A percentile compares a stretch with the other conserved stretches of the same genome.
Conservation (phyloP, 2,113 vertebrate species). For the Tringa solitaria region DNA sequence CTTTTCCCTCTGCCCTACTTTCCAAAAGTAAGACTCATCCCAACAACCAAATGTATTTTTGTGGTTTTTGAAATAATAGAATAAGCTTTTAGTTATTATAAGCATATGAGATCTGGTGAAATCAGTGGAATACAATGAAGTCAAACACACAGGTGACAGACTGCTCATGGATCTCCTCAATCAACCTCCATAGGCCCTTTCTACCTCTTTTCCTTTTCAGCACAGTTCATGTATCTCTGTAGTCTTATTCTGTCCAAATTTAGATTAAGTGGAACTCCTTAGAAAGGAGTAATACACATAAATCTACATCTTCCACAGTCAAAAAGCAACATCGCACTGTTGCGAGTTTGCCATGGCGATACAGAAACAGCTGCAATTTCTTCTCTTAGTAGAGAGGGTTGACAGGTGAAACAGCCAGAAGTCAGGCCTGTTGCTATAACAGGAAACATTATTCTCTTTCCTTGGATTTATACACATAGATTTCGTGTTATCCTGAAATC, state of each 20-base stretch:
- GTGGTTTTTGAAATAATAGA: neutral
- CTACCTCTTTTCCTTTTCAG: neutral
- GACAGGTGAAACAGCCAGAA: neutral
- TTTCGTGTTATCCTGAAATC: neutral
- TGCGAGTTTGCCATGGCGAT: neutral
- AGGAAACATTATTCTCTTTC: neutral
- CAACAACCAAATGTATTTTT: neutral
- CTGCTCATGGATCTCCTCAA: neutral
- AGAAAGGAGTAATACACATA: neutral
- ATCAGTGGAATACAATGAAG: neutral
- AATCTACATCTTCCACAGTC: neutral
- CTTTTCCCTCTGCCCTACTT: neutral
- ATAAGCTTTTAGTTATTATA: neutral
- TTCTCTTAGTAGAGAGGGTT: neutral
- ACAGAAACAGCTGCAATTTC: neutral
- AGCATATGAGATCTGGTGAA: neutral
- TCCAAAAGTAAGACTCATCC: neutral
- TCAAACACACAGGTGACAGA: neutral
- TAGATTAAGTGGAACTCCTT: neutral
- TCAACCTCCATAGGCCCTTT: neutral
- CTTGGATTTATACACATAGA: neutral
- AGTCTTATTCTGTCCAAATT: neutral
- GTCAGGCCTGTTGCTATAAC: neutral
- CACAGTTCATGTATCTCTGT: neutral
- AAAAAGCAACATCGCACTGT: neutral